phyloP scores from a whole-genome alignment of 2,888 invertebrate species.

The Xylota sylvarum region DNA sequence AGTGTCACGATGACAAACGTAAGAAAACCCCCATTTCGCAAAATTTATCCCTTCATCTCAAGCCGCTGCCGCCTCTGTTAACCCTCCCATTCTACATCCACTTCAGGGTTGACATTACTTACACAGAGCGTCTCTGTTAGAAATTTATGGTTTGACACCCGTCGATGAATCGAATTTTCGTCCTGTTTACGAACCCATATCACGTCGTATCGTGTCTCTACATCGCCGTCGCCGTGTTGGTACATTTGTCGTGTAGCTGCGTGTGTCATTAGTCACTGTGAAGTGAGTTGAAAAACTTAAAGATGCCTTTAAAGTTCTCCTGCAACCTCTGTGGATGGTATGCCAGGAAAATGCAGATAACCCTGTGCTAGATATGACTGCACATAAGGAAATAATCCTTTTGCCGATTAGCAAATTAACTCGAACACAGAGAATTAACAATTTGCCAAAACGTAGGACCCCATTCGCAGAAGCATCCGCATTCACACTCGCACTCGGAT shows the following conservation, averaged over 20 bases:
- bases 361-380: constrained; percentile 11
- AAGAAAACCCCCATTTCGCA: constrained; percentile 29
- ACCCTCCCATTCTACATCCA: constrained; percentile 3
- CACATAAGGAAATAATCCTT: constrained; percentile 53
- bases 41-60: constrained; percentile 51
- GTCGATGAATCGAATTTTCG: constrained; percentile 71
- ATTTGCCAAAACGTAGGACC: constrained; percentile 51
- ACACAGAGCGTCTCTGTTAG: constrained; percentile 60
- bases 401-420: constrained; percentile 68
- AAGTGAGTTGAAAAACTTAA: constrained; percentile 47
- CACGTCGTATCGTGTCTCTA: constrained; percentile 52
- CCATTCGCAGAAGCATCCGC: constrained; percentile 17
- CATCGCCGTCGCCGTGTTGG: constrained; percentile 41
- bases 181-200: constrained; percentile 60
- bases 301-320: constrained; percentile 29
- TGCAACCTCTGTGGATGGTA: not conserved
- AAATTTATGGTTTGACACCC: constrained; percentile 75
- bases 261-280: constrained; percentile 51
- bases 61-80: constrained; percentile 5
- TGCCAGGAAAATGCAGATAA: not conserved
- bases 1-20: constrained; percentile 61
- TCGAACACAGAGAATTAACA: constrained; percentile 59
- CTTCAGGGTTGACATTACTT: constrained; percentile 56
- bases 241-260: constrained; percentile 51
- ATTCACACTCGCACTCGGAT: constrained; percentile 5